Base-by-base conservation (phyloP, 2,888 invertebrate genomes). In the Drosophila macrospina region DNA sequence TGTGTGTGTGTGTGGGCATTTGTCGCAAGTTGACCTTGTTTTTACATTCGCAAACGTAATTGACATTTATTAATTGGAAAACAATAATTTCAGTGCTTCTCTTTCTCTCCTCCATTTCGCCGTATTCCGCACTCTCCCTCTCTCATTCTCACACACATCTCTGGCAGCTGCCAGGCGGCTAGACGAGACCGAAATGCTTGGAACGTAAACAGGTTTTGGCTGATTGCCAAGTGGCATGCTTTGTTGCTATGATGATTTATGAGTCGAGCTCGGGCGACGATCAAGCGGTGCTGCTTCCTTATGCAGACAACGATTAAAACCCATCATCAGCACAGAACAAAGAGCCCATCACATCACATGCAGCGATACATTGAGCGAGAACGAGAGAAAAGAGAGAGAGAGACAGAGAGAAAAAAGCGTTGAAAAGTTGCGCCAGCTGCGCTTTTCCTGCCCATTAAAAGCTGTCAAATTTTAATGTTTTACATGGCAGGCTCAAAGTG, bases 31-130 rank as follows among this genome's bases (percentile, higher is more conserved):
- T 69, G 76, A 69, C 78, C 74, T 70, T 75, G 71, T 83, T 78
- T 74, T 75, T 80, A 55, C 41, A 61, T 64, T 67, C 73, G 63
- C 15, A 26, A 71, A 68, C 80, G 76, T 80, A 84, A 86, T 88
- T 86, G 86, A 86, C 86, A 82, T 86, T 88, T 86, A 86, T 86
- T 86, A 86, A 86, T 86, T 86, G 88, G 88, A 84, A 88, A 86
- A 86, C 88, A 86, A 86, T 86, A 86, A 86, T 86, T 86, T 59
- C 41, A 45, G 47, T 39, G 44, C 28, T 42, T 13, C 16, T 11
- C 32, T 26, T n/a, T 37, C 26, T 11, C 36, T 41, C 4, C 48
- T 2, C 20, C 20, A 20, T 2, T 3, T 32, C 13, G 5, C 8
- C 16, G 4, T n/a, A n/a, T 4, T 8, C 24, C n/a, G n/a, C 7